These are phyloP conservation scores for Hemichromis elongatus DNA, from an alignment of 2,113 vertebrate species.

Conservation along the genomic window DNA sequence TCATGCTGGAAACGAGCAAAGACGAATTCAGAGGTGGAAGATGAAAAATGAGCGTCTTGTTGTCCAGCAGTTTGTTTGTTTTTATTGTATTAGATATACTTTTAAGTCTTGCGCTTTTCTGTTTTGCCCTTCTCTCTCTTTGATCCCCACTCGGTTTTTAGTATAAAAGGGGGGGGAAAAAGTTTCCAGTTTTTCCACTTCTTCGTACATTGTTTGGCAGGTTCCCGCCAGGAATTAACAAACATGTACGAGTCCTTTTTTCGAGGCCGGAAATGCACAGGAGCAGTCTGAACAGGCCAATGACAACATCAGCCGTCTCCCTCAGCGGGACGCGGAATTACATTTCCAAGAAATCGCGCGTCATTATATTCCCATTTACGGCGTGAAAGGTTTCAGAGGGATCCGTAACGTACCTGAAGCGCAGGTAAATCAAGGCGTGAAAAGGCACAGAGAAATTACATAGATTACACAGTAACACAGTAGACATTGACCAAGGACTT, in stretches of 20 bases:
- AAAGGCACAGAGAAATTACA: not conserved
- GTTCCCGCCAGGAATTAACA: not conserved
- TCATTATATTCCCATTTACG: not conserved
- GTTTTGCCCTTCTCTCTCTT: not conserved
- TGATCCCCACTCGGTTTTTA: not conserved
- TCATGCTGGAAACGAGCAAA: not conserved
- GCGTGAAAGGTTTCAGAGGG: not conserved
- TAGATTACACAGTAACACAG: not conserved
- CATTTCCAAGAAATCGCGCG: not conserved
- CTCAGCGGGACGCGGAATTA: not conserved
- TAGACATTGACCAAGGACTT: not conserved
- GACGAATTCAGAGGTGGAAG: not conserved
- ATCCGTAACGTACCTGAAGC: not conserved
- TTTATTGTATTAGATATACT: not conserved
- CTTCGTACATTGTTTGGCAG: not conserved
- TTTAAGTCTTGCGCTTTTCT: not conserved
- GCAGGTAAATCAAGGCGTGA: not conserved
- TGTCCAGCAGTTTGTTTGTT: not conserved
- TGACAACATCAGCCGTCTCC: not conserved
- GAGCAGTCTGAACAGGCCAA: not conserved
- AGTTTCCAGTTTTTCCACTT: not conserved
- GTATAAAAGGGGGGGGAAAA: not conserved
- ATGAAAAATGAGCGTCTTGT: not conserved
- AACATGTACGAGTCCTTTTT: not conserved
- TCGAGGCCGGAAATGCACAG: not conserved